phyloP scores from a whole-genome alignment of 2,888 invertebrate genomes.

The Incurvaria masculella region DNA sequence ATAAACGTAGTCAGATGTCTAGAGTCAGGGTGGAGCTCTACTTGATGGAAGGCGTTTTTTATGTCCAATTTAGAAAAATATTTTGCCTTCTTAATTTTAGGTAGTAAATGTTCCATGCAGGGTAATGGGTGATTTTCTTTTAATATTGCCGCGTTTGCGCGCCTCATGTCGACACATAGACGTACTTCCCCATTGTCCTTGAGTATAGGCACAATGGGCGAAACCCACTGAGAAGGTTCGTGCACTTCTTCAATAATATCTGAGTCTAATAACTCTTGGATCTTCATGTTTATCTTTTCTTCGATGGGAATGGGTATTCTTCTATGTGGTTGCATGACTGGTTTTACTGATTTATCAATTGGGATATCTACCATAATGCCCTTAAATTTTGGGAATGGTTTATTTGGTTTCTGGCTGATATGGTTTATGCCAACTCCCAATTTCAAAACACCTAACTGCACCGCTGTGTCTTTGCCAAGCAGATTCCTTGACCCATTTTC shows the following conservation, averaged over 20 bases:
- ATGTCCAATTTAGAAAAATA: conserved; percentile 24
- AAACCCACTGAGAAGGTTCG: conserved; percentile 18
- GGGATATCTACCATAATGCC: conserved; percentile 1
- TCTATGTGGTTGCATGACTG: conserved; percentile 15
- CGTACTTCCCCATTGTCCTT: conserved; percentile 18
- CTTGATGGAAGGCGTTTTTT: conserved; percentile 26
- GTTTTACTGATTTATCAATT: neutral
- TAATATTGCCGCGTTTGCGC: conserved; percentile 16
- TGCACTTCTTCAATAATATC: conserved; percentile 20
- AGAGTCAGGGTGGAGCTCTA: conserved; percentile 21
- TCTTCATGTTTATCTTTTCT: conserved; percentile 17
- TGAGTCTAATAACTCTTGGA: conserved; percentile 15
- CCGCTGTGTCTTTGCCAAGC: conserved; percentile 2
- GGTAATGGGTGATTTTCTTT: conserved; percentile 19
- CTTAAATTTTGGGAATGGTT: conserved; percentile 2
- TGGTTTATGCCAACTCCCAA: conserved; percentile 2
- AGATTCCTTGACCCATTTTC: conserved; percentile 1
- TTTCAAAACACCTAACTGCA: conserved; percentile 1
- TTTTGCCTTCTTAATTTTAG: conserved; percentile 17
- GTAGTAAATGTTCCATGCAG: conserved; percentile 16
- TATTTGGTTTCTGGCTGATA: neutral
- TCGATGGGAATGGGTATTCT: conserved; percentile 20
- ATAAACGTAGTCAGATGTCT: conserved; percentile 26
- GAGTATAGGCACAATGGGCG: conserved; percentile 22
- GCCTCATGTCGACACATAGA: conserved; percentile 21